A percentile compares a stretch with the other conserved stretches of the same genome.
These are phyloP conservation scores for Sogatella furcifera DNA, from an alignment of 1,140 invertebrate species.

Conservation along the genomic window DNA sequence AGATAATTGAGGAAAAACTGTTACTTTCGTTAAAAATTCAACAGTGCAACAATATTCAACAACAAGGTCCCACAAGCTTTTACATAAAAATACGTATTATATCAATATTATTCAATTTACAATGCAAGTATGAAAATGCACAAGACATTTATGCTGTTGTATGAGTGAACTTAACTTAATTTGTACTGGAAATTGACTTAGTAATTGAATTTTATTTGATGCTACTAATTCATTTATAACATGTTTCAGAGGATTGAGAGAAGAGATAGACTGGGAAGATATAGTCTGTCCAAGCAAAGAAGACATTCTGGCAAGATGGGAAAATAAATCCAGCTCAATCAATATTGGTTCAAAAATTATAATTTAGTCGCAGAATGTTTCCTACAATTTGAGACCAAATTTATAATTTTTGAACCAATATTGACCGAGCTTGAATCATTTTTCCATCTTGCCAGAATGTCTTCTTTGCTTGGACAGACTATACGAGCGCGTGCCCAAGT, in stretches of 20 bases:
- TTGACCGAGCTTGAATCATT: too few species aligned
- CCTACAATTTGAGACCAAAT: too few species aligned
- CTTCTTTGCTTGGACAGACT: too few species aligned
- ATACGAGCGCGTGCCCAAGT: background rate
- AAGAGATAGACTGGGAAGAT: background rate
- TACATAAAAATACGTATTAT: background rate
- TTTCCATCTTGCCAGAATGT: too few species aligned
- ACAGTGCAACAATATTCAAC: background rate
- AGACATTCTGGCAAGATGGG: too few species aligned
- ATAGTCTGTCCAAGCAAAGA: too few species aligned
- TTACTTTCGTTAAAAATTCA: background rate
- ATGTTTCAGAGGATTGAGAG: background rate
- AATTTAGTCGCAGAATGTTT: too few species aligned
- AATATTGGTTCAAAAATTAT: too few species aligned
- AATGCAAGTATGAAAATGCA: too few species aligned
- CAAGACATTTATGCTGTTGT: background rate
- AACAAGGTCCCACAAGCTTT: background rate
- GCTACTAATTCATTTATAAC: background rate
- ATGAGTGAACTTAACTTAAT: constrained; percentile 2
- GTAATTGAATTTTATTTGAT: background rate
- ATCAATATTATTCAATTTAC: background rate
- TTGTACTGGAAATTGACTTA: constrained; percentile 3
- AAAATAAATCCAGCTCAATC: too few species aligned
- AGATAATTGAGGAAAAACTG: background rate
- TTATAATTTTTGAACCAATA: too few species aligned